Base-by-base conservation (phyloP, 2,888 invertebrate genomes). In the Meteorus cinctellus region DNA sequence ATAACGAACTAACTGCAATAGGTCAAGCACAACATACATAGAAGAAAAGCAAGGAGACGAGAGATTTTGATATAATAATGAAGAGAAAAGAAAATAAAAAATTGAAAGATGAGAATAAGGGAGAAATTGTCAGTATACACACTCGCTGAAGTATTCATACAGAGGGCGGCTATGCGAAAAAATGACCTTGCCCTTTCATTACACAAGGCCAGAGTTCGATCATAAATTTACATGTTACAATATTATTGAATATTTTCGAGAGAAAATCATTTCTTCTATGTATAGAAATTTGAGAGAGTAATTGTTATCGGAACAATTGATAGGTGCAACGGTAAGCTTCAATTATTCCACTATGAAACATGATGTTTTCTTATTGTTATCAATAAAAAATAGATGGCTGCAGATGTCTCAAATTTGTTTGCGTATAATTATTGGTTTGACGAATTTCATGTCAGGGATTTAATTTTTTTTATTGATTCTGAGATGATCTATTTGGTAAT, bases 151-250 rank as follows among this genome's bases (percentile, higher is more conserved):
- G 12, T 48, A 48, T n/a, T 48, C 16, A n/a, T 48, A 48, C 16
- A 48, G 1, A 5, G 16, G n/a, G 19, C 19, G n/a, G 8, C 19
- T 2, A 76, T 63, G 69, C 36, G 72, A 72, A 74, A 74, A 73
- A 72, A 70, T 85, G 85, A 82, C 86, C 86, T 86, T 87, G 86
- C 82, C 82, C 84, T 82, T 81, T 81, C 81, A 80, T 34, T 8
- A 80, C 77, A 75, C 86, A 85, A 86, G 86, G 86, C 80, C 82
- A 86, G 80, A 85, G 86, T 86, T 86, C 86, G 84, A 63, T 73
- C 62, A 55, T 72, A 67, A 55, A 72, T 62, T n/a, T 31, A 31
- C 1, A 62, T 29, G 14, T 34, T 55, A 6, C 16, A 10, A 36
- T 59, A 55, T 1, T 59, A 19, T 31, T 29, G 34, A 70, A n/a